These are phyloP conservation scores for Porites divaricata DNA, from an alignment of 92 coral and sea anemone genomes.

Conservation along the genomic window DNA sequence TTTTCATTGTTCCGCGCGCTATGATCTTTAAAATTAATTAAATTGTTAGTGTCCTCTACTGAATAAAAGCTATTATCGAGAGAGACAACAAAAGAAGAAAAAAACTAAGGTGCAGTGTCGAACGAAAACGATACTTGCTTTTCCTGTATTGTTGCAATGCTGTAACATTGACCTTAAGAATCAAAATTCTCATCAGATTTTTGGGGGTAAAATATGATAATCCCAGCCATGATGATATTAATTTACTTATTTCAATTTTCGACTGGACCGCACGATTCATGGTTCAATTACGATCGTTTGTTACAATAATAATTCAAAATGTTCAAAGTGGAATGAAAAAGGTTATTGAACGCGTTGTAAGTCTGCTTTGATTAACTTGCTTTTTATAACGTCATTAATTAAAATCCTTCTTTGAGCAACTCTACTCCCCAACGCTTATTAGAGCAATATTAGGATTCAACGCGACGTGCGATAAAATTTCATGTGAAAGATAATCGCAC, in stretches of 20 bases:
- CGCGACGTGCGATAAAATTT: too few species aligned
- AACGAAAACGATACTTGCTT: background rate
- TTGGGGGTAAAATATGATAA: background rate
- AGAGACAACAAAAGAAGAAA: background rate
- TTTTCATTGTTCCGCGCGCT: background rate
- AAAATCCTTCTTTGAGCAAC: too few species aligned
- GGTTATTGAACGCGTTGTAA: too few species aligned
- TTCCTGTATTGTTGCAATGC: background rate
- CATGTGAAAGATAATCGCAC: too few species aligned
- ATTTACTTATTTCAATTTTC: background rate
- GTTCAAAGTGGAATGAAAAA: too few species aligned
- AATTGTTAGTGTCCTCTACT: background rate
- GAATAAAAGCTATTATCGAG: background rate
- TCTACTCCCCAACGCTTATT: too few species aligned
- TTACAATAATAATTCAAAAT: too few species aligned
- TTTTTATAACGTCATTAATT: too few species aligned
- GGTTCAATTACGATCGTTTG: too few species aligned
- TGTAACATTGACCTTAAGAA: background rate
- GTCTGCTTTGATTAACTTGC: too few species aligned
- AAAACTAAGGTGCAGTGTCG: background rate
- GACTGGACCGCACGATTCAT: too few species aligned
- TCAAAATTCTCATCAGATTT: background rate
- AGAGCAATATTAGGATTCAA: too few species aligned
- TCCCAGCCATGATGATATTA: background rate
- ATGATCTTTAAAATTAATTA: constrained; percentile 8